Base-by-base conservation (phyloP, 1,140 invertebrate genomes). In the Mizuhopecten yessoensis region DNA sequence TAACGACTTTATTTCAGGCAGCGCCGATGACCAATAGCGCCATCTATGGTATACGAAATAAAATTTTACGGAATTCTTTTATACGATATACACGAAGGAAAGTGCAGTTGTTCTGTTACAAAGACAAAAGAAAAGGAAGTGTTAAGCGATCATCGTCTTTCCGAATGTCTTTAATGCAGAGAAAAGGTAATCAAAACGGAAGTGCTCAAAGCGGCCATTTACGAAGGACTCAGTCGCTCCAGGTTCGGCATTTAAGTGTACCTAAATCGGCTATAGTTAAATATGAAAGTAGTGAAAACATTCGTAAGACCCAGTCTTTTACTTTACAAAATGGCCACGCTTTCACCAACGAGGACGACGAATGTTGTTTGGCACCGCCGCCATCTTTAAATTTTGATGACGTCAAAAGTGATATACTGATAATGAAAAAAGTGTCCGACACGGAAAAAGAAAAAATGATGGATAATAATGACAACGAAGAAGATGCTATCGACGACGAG, bases 1-100 rank as follows among this genome's bases (percentile, higher is more conserved):
- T 94, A 42, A 93, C 94, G 33, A 94, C 94, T 11, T 39, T 95
- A 88, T 94, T 94, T 88, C 94, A 94, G 87, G 94, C 94, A 13
- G 94, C 95, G 1, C 95, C 95, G 0, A 91, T 95, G 36, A 95
- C 93, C 20, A 94, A 95, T 34, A 94, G 93, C 17, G 94, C 94
- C 33, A 91, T 95, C 20, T 95, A 95, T 89, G 95, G 95, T 15
- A 57, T 95, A 33, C 89, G 95, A 88, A 95, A 95, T 90, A 94
- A 94, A 75, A 94, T 95, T 87, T 87, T 95, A 86, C 87, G 95
- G 29, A 91, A 93, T 34, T 95, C 95, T 7, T 95, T 95, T 90
- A 92, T 92, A 34, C 91, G 94, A 34, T 95, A 93, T 88, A 90
- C 92, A 23, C 86, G 93, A 23, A 89, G 94, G 86, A 93, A 93